Base-by-base conservation (phyloP, 1,140 invertebrate genomes). In the Aphelinus certus region DNA sequence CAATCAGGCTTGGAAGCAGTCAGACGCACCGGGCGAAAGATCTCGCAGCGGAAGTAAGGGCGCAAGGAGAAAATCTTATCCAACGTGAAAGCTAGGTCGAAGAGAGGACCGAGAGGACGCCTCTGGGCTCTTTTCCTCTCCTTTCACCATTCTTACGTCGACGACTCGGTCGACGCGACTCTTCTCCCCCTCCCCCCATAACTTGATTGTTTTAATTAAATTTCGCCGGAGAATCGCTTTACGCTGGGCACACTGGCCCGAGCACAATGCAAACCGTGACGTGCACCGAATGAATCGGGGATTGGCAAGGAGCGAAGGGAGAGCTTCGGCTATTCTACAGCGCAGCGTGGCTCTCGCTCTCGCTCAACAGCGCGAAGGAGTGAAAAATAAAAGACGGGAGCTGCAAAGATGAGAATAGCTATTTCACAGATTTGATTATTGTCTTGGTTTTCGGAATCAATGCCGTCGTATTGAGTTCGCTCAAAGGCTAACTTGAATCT, bases 141-240 rank as follows among this genome's bases (percentile, higher is more conserved):
- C 76, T 79, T 79, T 82, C 78, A 75, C 81, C 78, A 76, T 78
- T 80, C 78, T 77, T 74, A 61, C 74, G 69, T 66, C 76, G 79
- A 79, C 79, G 75, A 81, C 77, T 85, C 83, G 84, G 80, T 82
- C 84, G 82, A 84, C 81, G 78, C 78, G 78, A 3, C 46, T 47
- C 47, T 47, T 60, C 57, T 71, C 51, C n/a, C 42, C 3, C 57
- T 63, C 42, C 67, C 56, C 5, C 63, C 49, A 71, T 76, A 76
- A 71, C 68, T 76, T 76, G 67, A 71, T 87, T 88, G 86, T 88
- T 88, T 88, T 88, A 87, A 88, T 88, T 88, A 88, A 88, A 87
- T 88, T 88, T 88, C 81, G 80, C 76, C 83, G 79, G 82, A 77
- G 83, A 87, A 88, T 88, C 85, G 80, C 82, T 87, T 87, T 85